Base-by-base conservation (phyloP, 2,888 invertebrate genomes). In the Synanthedon formicaeformis region DNA sequence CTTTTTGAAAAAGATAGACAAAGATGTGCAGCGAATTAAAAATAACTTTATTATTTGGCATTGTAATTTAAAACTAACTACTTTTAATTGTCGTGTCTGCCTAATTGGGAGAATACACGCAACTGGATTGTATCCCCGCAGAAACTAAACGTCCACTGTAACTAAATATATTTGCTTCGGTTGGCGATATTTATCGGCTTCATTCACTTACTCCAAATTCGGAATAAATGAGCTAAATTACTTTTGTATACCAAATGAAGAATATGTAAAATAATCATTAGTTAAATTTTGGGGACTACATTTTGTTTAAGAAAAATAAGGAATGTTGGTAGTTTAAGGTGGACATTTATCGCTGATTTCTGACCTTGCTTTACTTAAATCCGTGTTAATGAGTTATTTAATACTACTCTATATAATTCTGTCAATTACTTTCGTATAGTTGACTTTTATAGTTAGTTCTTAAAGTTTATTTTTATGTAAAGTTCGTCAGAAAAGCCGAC, bases 81-180 rank as follows among this genome's bases (percentile, higher is more conserved):
- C 65, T 67, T 73, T 73, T 77, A 81, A 80, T 78, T 76, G 74
- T 59, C 59, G 57, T 61, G 63, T 51, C 54, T 63, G 62, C 60
- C 67, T 76, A 72, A 81, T 77, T 78, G 79, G 57, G 53, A 64
- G 63, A 56, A 57, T 60, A 60, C 84, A 83, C 79, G 85, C 78
- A 63, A 71, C 73, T 69, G 71, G 77, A 78, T 75, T 75, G 73
- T 74, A 62, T n/a, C n/a, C 70, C 76, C 79, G 82, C 78, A 69
- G 73, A 60, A 67, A 65, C 66, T 69, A 69, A n/a, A 67, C 65
- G 65, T 69, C 68, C 67, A 69, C 57, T 23, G 65, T 69, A 78
- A 77, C 18, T 75, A 67, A 73, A 64, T 65, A 60, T 70, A 73
- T 72, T 75, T 58, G 65, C 60, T 64, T 59, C 59, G 82, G 34